Evolutionary conservation across 1,140 invertebrate species (phyloP).

Genomic region (Hetaerina americana): DNA sequence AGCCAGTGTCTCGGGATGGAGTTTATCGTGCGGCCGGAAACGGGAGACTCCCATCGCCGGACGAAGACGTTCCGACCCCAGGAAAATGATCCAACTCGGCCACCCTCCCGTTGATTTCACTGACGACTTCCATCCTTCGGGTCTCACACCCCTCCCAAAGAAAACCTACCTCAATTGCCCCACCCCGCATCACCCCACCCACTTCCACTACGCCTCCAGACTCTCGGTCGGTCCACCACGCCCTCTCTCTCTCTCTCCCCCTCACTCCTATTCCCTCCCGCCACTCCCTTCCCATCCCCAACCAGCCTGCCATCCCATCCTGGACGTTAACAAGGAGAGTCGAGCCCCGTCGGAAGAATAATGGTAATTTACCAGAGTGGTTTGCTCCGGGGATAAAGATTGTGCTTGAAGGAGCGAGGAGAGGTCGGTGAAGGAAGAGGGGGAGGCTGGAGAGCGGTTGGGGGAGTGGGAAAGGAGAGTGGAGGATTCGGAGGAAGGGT

Average conservation of each 20-base stretch:
- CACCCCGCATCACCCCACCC: neutral
- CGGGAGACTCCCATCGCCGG: too few species aligned
- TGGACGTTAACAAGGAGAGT: neutral
- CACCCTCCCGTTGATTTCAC: too few species aligned
- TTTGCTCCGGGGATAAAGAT: neutral
- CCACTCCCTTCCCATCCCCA: too few species aligned
- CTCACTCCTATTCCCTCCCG: too few species aligned
- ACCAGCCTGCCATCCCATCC: too few species aligned
- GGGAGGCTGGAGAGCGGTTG: neutral
- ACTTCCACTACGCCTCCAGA: neutral
- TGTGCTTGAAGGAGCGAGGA: neutral
- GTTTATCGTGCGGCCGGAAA: too few species aligned
- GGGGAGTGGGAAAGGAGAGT: neutral
- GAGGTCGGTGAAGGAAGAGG: neutral
- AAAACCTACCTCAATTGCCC: neutral
- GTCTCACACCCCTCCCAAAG: too few species aligned
- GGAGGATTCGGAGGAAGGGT: neutral
- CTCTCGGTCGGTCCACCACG: neutral
- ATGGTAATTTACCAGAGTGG: neutral
- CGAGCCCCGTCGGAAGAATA: neutral
- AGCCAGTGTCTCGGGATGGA: too few species aligned
- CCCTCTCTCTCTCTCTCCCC: neutral
- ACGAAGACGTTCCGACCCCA: too few species aligned
- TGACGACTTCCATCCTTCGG: too few species aligned
- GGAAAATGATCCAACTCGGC: too few species aligned